These are phyloP conservation scores for Pentalonia nigronervosa DNA, from an alignment of 1,140 invertebrate genomes.

Conservation along the genomic window DNA sequence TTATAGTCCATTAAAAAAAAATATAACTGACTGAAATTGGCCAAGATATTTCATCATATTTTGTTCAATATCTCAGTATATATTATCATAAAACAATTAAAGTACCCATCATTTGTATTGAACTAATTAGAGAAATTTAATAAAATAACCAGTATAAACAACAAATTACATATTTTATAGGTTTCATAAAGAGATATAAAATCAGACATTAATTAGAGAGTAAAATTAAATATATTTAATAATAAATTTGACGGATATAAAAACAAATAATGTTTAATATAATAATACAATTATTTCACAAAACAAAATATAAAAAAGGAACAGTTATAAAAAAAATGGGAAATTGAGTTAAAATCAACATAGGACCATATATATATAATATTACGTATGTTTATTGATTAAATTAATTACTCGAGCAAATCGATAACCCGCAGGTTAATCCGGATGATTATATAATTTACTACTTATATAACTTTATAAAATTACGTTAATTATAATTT, in stretches of 20 bases:
- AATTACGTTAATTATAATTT: no score
- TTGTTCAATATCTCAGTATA: background rate
- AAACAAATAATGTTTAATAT: background rate
- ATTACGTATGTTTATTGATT: background rate
- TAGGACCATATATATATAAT: no score
- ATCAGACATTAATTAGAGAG: background rate
- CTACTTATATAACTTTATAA: background rate
- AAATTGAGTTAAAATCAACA: background rate
- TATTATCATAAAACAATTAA: background rate
- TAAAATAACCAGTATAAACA: background rate
- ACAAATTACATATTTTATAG: background rate
- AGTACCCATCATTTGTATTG: background rate
- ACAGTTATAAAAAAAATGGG: background rate
- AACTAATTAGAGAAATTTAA: background rate
- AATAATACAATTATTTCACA: background rate
- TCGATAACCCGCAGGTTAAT: background rate
- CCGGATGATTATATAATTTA: background rate
- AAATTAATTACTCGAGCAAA: background rate
- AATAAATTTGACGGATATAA: background rate
- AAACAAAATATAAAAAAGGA: background rate
- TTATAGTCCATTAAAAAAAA: background rate
- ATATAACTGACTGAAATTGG: background rate
- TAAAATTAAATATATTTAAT: no score
- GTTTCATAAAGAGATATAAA: background rate
- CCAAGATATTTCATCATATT: background rate